Percentiles rank a stretch among this genome's conserved stretches.
These are phyloP conservation scores for Ips nitidus DNA, from an alignment of 1,140 invertebrate species.

Conservation along the genomic window DNA sequence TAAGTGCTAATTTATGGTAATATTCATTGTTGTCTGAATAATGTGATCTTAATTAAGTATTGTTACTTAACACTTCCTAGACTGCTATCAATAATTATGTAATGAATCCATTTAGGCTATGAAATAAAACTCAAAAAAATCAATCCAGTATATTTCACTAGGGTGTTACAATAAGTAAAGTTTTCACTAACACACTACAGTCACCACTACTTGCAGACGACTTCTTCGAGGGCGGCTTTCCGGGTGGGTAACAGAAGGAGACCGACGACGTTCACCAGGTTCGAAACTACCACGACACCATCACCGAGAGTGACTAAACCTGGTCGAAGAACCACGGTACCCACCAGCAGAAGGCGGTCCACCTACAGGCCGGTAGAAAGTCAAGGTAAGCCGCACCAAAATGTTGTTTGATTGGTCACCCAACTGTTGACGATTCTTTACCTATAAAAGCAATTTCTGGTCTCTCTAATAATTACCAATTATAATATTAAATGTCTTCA, in stretches of 20 bases:
- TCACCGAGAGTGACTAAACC: constrained; percentile 38
- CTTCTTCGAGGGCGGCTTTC: constrained; percentile 3
- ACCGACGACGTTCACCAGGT: neutral
- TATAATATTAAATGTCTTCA: no score
- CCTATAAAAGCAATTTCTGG: neutral
- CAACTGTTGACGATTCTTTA: neutral
- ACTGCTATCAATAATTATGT: no score
- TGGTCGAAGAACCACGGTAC: constrained; percentile 36
- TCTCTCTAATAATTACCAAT: neutral
- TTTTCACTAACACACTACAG: no score
- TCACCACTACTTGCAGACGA: no score
- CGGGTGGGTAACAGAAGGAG: constrained; percentile 36
- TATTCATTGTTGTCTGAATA: no score
- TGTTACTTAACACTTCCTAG: no score
- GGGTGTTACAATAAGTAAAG: no score
- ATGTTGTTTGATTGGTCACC: neutral
- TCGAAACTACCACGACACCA: constrained; percentile 32
- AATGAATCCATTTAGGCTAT: no score
- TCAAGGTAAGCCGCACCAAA: constrained; percentile 40
- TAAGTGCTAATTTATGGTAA: no score
- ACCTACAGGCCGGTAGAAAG: constrained; percentile 41
- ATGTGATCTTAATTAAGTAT: no score
- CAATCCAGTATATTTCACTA: no score
- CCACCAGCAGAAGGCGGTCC: constrained; percentile 29
- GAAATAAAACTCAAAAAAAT: no score